A percentile compares a stretch with the other conserved stretches of the same genome.
Evolutionary conservation across 2,113 vertebrate species (phyloP).

Genomic region (Oriolus oriolus): DNA sequence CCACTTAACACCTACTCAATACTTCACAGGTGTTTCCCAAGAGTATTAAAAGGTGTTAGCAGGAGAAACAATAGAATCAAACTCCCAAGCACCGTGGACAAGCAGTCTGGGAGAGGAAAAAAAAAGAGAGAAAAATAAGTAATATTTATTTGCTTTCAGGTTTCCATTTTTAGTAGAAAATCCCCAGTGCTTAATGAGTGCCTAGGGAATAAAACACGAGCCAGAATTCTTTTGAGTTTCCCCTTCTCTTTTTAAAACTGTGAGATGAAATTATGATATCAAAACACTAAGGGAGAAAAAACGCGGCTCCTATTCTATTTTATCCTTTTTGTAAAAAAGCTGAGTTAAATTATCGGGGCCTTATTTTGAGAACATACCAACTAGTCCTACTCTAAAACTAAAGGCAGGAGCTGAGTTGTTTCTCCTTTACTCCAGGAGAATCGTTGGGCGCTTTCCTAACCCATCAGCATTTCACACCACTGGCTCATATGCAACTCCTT

Average conservation of each 20-base stretch:
- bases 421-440: neutral
- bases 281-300: neutral
- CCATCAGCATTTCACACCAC: neutral
- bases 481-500: neutral
- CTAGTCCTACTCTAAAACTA: neutral
- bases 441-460: neutral
- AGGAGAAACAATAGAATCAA: constrained; percentile 8
- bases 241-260: neutral
- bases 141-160: neutral
- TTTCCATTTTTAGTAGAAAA: constrained; percentile 23
- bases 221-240: neutral
- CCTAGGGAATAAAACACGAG: neutral
- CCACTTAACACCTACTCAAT: constrained; percentile 33
- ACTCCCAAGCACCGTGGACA: neutral
- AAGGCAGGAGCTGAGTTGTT: neutral
- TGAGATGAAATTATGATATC: neutral
- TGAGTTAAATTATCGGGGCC: neutral
- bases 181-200: neutral
- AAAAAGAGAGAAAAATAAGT: neutral
- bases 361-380: neutral
- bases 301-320: neutral
- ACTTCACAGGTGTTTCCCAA: constrained; percentile 25
- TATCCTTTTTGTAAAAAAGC: neutral
- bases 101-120: neutral
- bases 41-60: constrained; percentile 27